These are phyloP conservation scores for Antigone vipio DNA, from an alignment of 2,113 vertebrate species.

Conservation along the genomic window DNA sequence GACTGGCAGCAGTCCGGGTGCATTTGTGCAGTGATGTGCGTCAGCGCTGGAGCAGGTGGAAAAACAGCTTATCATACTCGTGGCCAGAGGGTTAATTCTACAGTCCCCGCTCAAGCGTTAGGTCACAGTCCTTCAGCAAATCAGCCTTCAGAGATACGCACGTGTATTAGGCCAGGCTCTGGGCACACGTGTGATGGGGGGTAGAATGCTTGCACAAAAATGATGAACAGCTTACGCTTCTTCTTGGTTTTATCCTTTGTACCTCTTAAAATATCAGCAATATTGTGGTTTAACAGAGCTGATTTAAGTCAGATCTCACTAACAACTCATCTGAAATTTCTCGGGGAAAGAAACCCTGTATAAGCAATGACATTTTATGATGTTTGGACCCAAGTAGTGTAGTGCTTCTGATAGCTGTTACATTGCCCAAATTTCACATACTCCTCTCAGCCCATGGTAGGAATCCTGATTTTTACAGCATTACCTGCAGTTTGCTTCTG, in stretches of 20 bases:
- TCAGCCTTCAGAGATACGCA: background rate
- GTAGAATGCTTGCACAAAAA: background rate
- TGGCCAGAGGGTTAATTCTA: background rate
- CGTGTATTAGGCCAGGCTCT: background rate
- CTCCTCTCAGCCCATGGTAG: background rate
- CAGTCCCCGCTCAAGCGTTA: rapidly evolving
- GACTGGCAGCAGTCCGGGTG: background rate
- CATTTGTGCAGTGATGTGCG: background rate
- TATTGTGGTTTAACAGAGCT: background rate
- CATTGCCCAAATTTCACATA: background rate
- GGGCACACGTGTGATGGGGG: background rate
- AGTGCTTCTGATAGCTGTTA: background rate
- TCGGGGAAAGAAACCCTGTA: background rate
- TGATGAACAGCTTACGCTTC: background rate
- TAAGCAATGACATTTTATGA: background rate
- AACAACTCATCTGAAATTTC: background rate
- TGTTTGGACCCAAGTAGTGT: background rate
- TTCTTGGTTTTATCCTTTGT: background rate
- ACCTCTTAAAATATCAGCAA: background rate
- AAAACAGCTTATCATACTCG: background rate
- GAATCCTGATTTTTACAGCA: background rate
- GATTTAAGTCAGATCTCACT: background rate
- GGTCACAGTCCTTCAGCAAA: background rate
- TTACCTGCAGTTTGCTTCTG: background rate
- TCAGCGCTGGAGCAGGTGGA: background rate